Evolutionary conservation across 2,888 invertebrate species (phyloP), one percentile per base, ranked within the genome.

Genomic region (Holacanthella duospinosa): DNA sequence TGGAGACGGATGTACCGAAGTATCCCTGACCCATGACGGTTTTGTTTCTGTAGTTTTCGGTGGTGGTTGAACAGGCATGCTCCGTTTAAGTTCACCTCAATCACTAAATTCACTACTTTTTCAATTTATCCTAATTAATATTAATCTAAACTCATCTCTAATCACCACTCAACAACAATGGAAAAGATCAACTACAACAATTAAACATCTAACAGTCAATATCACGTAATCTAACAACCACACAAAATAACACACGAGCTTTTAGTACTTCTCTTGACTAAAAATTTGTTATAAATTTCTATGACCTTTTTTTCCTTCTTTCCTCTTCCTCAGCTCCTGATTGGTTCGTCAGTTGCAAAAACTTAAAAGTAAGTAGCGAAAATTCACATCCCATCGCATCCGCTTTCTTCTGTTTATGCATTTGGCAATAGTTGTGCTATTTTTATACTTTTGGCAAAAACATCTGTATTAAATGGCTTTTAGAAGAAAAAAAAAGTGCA

Each of bases 1-100:
- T n/a, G 48, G 48, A n/a, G 48, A 48, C 4, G 48, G 48, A 48
- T 48, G 48, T 21, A 21, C 21, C 6, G 64, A 61, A 56, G 64
- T 56, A 48, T 65, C 64, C 64, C 61, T 69, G 69, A 67, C 71
- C 71, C 71, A 71, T 63, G 71, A 66, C 62, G 71, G 71, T 58
- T 68, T 66, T 59, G 66, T 65, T 21, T 9, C 48, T 9, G 4
- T 21, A 4, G 48, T 4, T 21, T 48, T 48, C 16, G 6, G 6
- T 6, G 36, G 36, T 36, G 36, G 36, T 36, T 36, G 36, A 12
- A 36, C 36, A 36, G 36, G 36, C 36, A 36, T 36, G 36, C 36
- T 36, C 36, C n/a, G n/a, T n/a, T n/a, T n/a, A n/a, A n/a, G n/a
- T n/a, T n/a, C n/a, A n/a, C n/a, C n/a, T n/a, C n/a, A n/a, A n/a